Evolutionary conservation across 2,888 invertebrate species (phyloP).

Genomic region (Stenotaenia linearis): DNA sequence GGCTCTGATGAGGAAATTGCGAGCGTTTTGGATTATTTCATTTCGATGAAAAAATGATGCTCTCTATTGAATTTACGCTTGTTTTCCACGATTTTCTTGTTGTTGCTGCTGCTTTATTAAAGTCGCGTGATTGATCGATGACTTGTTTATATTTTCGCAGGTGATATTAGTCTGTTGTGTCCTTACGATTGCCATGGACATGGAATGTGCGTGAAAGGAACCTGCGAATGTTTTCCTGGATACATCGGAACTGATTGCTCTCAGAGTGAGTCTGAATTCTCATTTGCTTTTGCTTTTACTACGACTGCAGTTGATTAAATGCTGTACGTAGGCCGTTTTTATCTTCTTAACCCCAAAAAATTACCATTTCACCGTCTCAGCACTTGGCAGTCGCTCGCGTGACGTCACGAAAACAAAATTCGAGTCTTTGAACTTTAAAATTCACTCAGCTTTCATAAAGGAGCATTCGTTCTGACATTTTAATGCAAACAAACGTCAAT

Average conservation of each 20-base stretch:
- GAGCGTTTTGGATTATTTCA: not conserved
- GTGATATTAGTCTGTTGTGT: slow-evolving; percentile 76
- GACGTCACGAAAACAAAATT: too few relatives aligned
- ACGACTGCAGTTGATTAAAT: too few relatives aligned
- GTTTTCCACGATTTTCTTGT: not conserved
- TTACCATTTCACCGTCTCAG: too few relatives aligned
- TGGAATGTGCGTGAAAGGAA: slow-evolving; percentile 85
- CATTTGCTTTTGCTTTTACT: not conserved
- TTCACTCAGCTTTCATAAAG: too few relatives aligned
- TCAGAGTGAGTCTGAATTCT: slow-evolving; percentile 39
- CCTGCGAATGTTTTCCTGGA: slow-evolving; percentile 67
- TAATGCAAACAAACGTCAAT: too few relatives aligned
- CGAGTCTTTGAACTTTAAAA: too few relatives aligned
- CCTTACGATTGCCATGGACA: slow-evolving; percentile 88
- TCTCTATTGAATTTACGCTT: not conserved
- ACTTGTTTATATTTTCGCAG: slow-evolving; percentile 45
- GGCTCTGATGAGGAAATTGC: slow-evolving; percentile 12
- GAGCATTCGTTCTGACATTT: too few relatives aligned
- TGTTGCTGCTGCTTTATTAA: not conserved
- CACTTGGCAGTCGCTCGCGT: too few relatives aligned
- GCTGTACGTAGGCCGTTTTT: too few relatives aligned
- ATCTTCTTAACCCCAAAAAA: too few relatives aligned
- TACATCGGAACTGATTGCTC: slow-evolving; percentile 42
- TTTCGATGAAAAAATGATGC: not conserved
- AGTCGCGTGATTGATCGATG: not conserved